Evolutionary conservation across 2,113 vertebrate genomes (phyloP).

Genomic region (Chaetorhynchus papuensis): DNA sequence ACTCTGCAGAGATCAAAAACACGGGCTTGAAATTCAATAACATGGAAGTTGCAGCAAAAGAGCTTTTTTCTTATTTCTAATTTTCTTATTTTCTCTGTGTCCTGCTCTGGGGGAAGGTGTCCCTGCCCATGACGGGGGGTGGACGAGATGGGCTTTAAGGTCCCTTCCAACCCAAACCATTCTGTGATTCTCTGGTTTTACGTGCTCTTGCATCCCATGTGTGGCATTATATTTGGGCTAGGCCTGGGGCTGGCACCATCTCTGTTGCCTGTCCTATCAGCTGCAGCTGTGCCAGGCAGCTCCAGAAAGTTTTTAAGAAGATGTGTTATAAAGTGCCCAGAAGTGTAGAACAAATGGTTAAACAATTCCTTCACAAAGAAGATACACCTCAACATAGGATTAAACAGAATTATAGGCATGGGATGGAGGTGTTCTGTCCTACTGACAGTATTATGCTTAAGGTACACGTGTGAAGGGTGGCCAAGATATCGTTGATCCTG

Average conservation of each 20-base stretch:
- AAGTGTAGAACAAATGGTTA: background rate
- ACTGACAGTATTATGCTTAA: background rate
- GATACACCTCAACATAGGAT: background rate
- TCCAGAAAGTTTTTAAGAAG: background rate
- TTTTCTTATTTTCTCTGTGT: background rate
- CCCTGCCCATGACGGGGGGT: background rate
- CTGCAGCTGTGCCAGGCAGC: background rate
- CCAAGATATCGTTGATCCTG: background rate
- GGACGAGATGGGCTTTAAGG: background rate
- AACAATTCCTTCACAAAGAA: background rate
- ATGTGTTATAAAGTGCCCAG: background rate
- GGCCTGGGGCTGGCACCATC: accelerated
- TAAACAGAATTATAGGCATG: background rate
- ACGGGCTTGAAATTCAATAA: background rate
- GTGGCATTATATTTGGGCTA: background rate
- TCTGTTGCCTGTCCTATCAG: accelerated
- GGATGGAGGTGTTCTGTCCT: background rate
- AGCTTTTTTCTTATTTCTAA: background rate
- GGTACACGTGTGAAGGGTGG: accelerated
- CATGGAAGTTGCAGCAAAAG: background rate
- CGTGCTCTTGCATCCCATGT: background rate
- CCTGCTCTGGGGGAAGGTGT: background rate
- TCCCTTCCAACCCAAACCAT: background rate
- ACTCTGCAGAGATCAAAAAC: background rate
- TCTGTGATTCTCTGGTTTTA: background rate